Percentiles rank a stretch among this genome's conserved stretches.
These are phyloP conservation scores for Atethmia centrago DNA, from an alignment of 2,888 invertebrate genomes.

Conservation along the genomic window DNA sequence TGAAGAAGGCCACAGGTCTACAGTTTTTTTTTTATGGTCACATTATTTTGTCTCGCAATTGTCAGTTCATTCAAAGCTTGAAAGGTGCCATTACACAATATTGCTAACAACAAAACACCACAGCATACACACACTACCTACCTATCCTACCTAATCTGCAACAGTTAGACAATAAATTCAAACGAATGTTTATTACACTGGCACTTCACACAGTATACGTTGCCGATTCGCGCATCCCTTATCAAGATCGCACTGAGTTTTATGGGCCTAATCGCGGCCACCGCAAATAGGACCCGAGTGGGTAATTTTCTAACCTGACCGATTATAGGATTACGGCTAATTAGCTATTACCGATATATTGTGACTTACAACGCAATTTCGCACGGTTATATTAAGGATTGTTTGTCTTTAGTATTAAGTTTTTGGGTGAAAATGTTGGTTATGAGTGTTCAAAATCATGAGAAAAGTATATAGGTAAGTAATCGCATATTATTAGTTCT, in stretches of 20 bases:
- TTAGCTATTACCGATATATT: conserved; percentile 89
- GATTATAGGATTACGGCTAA: conserved; percentile 89
- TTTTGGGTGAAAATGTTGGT: conserved; percentile 11
- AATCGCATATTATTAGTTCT: no score
- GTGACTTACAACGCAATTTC: conserved; percentile 77
- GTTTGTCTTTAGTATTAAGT: conserved; percentile 53
- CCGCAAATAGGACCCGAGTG: conserved; percentile 88
- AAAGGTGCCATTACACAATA: neutral
- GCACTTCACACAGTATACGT: conserved; percentile 59
- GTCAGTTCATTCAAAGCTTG: neutral
- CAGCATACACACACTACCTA: conserved; percentile 36
- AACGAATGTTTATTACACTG: conserved; percentile 66
- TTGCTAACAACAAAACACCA: conserved; percentile 8
- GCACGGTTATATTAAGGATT: conserved; percentile 59
- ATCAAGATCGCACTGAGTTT: conserved; percentile 89
- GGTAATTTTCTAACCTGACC: conserved; percentile 88
- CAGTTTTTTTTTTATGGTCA: neutral
- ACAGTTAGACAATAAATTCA: conserved; percentile 66
- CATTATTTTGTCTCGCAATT: neutral
- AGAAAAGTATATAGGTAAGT: no score
- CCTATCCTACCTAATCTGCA: conserved; percentile 49
- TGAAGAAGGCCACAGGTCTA: neutral
- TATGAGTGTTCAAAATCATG: conserved; percentile 4
- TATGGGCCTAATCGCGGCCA: conserved; percentile 87
- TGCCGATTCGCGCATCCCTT: conserved; percentile 87